Evolutionary conservation across 2,113 vertebrate species (phyloP), one percentile per base, ranked within the genome.

Genomic region (Ornithorhynchus anatinus): DNA sequence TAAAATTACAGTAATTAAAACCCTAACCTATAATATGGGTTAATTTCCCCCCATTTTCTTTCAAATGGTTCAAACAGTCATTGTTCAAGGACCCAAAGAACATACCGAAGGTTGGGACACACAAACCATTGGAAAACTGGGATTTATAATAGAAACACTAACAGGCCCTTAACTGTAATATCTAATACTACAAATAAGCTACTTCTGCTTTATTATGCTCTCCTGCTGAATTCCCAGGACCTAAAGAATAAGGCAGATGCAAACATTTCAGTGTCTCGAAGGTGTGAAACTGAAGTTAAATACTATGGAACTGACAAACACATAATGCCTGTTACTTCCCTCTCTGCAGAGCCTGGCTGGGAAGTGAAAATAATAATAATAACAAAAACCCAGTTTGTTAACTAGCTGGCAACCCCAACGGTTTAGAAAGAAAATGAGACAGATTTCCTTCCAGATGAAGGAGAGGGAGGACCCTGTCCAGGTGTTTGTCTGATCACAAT

Each of bases 321-420:
- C 56, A n/a, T n/a, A 40, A 3, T 16, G 38, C 15, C 56, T 23
- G 14, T 84, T 61, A 50, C 78, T 38, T 60, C 69, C 31, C 80
- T 23, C 29, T 39, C 31, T 14, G 25, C 32, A 25, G 66, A 27
- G 63, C 31, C 62, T 69, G n/a, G 51, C 53, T 10, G 75, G 52
- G 70, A 61, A 58, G 60, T 32, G 37, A 29, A 78, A 84, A 75
- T 1, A 1, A n/a, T n/a, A n/a, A n/a, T n/a, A n/a, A n/a, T n/a
- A n/a, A n/a, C n/a, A n/a, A n/a, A 68, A 75, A 88, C 39, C 20
- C 72, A 57, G 57, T 56, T 61, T 56, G 32, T 75, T 75, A 82
- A 70, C 25, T 73, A 69, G 66, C 59, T 71, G 80, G 36, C 64
- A 82, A 58, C 51, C 61, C 33, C 66, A 51, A 61, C 43, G 32